Base-by-base conservation (phyloP, 2,888 invertebrate species). In the Oscheius onirici region DNA sequence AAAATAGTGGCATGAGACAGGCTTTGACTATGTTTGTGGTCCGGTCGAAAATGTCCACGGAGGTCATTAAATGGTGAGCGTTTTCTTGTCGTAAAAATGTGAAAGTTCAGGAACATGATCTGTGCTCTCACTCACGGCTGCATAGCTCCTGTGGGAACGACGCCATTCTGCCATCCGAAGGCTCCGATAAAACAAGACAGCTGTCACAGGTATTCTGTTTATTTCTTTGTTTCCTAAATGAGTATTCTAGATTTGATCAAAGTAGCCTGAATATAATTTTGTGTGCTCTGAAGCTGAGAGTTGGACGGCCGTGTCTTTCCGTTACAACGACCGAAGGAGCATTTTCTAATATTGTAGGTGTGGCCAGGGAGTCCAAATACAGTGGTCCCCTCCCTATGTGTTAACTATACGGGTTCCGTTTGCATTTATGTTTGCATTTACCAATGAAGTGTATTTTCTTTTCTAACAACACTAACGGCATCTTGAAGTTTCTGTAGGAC, bases 11-110 rank as follows among this genome's bases (percentile, higher is more conserved):
- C 28, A 60, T 60, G 41, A 15, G 40, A 15, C 60, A 60, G 17
- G 60, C 60, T 1, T 26, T 60, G 20, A 60, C 43, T 6, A 60
- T 60, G 41, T 60, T 60, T 41, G 26, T 60, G 15, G 60, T 60
- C 15, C 13, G 26, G 20, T 60, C 41, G n/a, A 34, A 17, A 26
- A n/a, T 43, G 15, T 28, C 41, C 22, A 34, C n/a, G 60, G 20
- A 40, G 41, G 13, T 60, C 10, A 34, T 40, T 20, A 28, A 34
- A 40, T 60, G 60, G 40, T 60, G 34, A 34, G 34, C 3, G 8
- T 34, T 34, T 34, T 8, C 8, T 34, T 3, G 8, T 34, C 34
- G n/a, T n/a, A n/a, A 34, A 34, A 8, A 6, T 34, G 34, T 34
- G 34, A 24, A 28, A 24, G 2, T 22, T 24, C 11, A 54, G 54